A percentile compares a stretch with the other conserved stretches of the same genome.
phyloP scores from a whole-genome alignment of 2,113 vertebrate species.

The Datnioides undecimradiatus region DNA sequence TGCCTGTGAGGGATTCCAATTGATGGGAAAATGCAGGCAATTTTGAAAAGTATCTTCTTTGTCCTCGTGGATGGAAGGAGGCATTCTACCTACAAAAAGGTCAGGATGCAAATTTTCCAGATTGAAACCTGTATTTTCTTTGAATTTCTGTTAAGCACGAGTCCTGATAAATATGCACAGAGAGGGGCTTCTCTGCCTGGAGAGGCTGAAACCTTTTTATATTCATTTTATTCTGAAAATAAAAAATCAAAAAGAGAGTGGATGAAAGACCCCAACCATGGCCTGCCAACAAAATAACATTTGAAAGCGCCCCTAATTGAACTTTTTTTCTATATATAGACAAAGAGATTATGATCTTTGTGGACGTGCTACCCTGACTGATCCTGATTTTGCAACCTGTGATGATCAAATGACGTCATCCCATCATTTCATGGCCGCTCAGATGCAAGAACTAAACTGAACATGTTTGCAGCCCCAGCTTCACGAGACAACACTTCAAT shows the following conservation, averaged over 20 bases:
- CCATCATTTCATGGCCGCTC: slow-evolving; percentile 10
- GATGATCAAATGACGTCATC: slow-evolving; percentile 8
- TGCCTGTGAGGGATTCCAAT: slow-evolving; percentile 51
- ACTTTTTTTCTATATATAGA: background rate
- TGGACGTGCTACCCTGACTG: too few species aligned
- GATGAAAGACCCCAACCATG: background rate
- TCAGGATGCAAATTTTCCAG: slow-evolving; percentile 13
- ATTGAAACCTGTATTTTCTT: slow-evolving; percentile 23
- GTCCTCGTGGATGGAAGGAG: slow-evolving; percentile 34
- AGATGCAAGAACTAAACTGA: slow-evolving; percentile 5
- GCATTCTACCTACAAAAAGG: slow-evolving; percentile 30
- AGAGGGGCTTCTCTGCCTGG: background rate
- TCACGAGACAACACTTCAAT: slow-evolving; percentile 21
- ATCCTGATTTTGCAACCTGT: too few species aligned
- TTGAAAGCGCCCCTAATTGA: background rate
- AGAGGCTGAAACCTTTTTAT: background rate
- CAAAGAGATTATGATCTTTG: background rate
- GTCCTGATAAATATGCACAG: background rate
- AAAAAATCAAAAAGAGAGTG: background rate
- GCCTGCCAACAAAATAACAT: background rate
- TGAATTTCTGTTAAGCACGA: slow-evolving; percentile 17
- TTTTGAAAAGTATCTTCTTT: slow-evolving; percentile 64
- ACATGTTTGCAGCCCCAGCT: slow-evolving; percentile 20
- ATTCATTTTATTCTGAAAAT: background rate
- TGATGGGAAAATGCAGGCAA: slow-evolving; percentile 54